A percentile compares a stretch with the other conserved stretches of the same genome.
Evolutionary conservation across 1,140 invertebrate species (phyloP).

Genomic region (Papilio machaon): DNA sequence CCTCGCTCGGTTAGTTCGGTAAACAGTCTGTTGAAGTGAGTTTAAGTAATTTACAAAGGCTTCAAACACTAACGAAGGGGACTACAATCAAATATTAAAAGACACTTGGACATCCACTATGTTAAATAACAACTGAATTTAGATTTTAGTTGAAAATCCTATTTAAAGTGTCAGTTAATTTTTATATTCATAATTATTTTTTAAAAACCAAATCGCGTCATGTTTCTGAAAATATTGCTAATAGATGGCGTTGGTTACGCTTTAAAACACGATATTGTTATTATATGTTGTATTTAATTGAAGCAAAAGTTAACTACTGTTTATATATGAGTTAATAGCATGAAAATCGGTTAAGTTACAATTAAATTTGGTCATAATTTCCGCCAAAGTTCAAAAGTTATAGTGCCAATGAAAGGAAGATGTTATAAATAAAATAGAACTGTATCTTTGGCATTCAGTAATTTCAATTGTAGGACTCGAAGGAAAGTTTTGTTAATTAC

Average conservation of each 20-base stretch:
- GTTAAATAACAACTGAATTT: not conserved
- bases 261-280: not conserved
- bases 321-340: too few relatives aligned
- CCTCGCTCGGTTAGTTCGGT: constrained; percentile 17
- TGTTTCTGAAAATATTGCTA: not conserved
- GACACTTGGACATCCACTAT: not conserved
- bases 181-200: not conserved
- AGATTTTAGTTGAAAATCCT: not conserved
- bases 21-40: constrained; percentile 3
- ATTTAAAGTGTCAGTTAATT: not conserved
- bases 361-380: not conserved
- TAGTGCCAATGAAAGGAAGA: not conserved
- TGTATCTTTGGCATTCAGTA: not conserved
- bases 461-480: not conserved
- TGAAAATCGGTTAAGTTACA: too few relatives aligned
- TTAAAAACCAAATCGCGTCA: not conserved
- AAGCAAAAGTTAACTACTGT: too few relatives aligned
- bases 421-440: not conserved
- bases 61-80: constrained; percentile 21
- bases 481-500: not conserved
- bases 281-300: not conserved
- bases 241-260: not conserved
- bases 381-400: not conserved
- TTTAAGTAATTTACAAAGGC: constrained; percentile 1
- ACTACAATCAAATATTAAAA: not conserved